These are phyloP conservation scores for Phyllotis vaccarum DNA, from an alignment of 2,797 vertebrate species.

Conservation along the genomic window DNA sequence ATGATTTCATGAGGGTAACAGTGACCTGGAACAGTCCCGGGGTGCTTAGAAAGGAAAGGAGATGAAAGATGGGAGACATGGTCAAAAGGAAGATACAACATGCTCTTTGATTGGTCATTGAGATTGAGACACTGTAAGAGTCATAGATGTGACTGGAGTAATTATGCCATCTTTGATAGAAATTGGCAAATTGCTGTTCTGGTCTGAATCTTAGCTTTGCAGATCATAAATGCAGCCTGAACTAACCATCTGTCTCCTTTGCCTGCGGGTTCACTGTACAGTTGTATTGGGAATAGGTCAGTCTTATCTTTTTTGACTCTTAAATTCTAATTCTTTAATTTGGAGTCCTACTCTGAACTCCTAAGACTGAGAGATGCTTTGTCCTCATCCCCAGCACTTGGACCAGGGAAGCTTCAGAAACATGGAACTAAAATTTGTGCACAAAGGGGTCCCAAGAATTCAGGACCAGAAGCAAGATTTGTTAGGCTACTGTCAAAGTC, in stretches of 20 bases:
- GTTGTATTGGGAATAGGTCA: background rate
- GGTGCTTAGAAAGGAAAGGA: background rate
- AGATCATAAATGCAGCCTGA: background rate
- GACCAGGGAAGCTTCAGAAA: constrained; percentile 21
- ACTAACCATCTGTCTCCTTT: background rate
- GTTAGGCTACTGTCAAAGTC: background rate
- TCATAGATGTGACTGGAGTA: background rate
- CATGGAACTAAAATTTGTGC: constrained; percentile 18
- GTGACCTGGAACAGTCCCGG: background rate
- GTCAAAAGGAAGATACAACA: background rate
- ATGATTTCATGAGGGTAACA: background rate
- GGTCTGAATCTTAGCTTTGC: constrained; percentile 12
- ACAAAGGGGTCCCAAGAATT: background rate
- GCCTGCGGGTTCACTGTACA: background rate
- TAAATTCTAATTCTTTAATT: constrained; percentile 14
- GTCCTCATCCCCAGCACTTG: background rate
- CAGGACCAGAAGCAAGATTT: constrained; percentile 11
- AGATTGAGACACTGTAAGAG: background rate
- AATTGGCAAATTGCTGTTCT: background rate
- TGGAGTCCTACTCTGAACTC: background rate
- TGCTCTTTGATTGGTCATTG: background rate
- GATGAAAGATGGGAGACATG: background rate
- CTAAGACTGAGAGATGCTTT: background rate
- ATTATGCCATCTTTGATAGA: background rate
- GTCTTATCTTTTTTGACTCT: background rate